Conservation (phyloP, 2,888 invertebrate genomes). For the Eupithecia insigniata region DNA sequence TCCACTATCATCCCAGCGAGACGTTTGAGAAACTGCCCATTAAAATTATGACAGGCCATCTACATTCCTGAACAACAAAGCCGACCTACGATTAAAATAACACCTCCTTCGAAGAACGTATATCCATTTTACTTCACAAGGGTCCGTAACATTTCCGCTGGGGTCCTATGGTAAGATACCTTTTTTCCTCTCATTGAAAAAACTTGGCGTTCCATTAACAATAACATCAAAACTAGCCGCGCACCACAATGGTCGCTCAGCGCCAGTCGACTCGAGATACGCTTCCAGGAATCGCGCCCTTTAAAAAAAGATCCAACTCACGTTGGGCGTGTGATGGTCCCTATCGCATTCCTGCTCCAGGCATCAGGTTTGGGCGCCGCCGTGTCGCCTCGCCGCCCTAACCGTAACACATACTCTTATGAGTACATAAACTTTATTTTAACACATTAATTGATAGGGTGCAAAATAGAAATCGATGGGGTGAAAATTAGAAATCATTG, state of each 20-base stretch:
- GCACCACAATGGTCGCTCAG: constrained; percentile 78
- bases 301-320: constrained; percentile 80
- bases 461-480: not conserved
- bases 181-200: constrained; percentile 81
- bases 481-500: not conserved
- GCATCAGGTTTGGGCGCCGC: constrained; percentile 42
- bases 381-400: constrained; percentile 42
- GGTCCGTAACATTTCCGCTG: constrained; percentile 83
- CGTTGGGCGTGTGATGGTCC: constrained; percentile 77
- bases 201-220: constrained; percentile 84
- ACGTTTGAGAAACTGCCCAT: constrained; percentile 77
- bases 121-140: constrained; percentile 82
- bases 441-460: not conserved
- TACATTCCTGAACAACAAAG: constrained; percentile 83
- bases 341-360: constrained; percentile 68
- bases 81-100: constrained; percentile 82
- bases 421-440: not conserved
- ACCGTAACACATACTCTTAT: not conserved
- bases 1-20: constrained; percentile 66
- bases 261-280: constrained; percentile 75
- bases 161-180: constrained; percentile 80
- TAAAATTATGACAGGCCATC: constrained; percentile 83
- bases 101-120: constrained; percentile 82
- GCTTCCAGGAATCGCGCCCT: constrained; percentile 81
- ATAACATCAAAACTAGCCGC: constrained; percentile 85